Evolutionary conservation across 2,113 vertebrate species (phyloP), one percentile per base, ranked within the genome.

Genomic region (Neofelis nebulosa): DNA sequence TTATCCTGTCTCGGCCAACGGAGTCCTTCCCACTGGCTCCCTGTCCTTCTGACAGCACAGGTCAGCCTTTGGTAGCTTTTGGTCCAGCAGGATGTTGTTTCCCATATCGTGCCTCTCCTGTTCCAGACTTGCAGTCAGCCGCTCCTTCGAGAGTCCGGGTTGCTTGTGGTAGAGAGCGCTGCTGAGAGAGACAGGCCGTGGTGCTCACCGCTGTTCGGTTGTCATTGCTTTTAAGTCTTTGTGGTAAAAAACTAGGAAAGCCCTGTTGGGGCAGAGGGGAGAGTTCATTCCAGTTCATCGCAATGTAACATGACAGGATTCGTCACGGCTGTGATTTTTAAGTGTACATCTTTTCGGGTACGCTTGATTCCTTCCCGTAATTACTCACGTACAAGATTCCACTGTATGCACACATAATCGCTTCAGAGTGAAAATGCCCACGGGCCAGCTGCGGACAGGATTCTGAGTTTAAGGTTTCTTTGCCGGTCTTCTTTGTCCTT

Each of bases 131-230:
- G 71, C 5, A 21, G 4, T n/a, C n/a, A 25, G 27, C 27, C 27
- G 4, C 50, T 41, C 33, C 50, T 63, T 27, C 2, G 5, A 71
- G 50, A 31, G 15, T 6, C 23, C 27, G 1, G 13, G 31, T 27
- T 73, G 69, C 73, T 45, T 2, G 27, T 27, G 6, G 9, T 36
- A n/a, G 63, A 68, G 13, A 38, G 2, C 0, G 3, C 4, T 13
- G 15, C 63, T 66, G 13, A 73, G 57, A 33, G 45, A 71, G 36
- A 25, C 50, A 9, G 1, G 2, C 50, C 0, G 0, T 2, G 65
- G 73, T 63, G 63, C 29, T 27, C 7, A 25, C 33, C 33, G 52
- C 85, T 71, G 2, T 27, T n/a, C 50, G 9, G 16, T 16, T 19
- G 13, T 7, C n/a, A 1, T 13, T 65, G 81, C 65, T 85, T 69